phyloP scores from a whole-genome alignment of 2,113 vertebrate species.

The Menidia beryllina region DNA sequence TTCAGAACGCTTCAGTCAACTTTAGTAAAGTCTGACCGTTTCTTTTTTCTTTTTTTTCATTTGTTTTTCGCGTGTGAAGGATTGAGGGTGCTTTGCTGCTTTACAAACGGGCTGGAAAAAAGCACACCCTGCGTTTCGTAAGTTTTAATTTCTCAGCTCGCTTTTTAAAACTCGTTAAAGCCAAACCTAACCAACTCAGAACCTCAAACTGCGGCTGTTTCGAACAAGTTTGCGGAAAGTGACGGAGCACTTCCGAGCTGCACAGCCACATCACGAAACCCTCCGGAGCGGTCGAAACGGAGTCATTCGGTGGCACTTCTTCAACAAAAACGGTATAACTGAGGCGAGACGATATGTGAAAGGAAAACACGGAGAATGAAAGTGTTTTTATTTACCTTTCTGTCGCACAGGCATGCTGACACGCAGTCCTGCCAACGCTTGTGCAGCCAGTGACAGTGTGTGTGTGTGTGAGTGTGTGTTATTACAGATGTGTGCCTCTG shows the following conservation, averaged over 20 bases:
- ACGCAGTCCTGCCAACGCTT: slow-evolving; percentile 11
- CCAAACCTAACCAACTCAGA: neutral
- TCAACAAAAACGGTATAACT: too few relatives aligned
- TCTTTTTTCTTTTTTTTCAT: too few relatives aligned
- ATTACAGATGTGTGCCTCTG: slow-evolving; percentile 61
- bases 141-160: too few relatives aligned
- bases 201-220: neutral
- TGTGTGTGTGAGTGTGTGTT: too few relatives aligned
- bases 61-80: too few relatives aligned
- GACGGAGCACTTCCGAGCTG: neutral
- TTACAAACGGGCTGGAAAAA: too few relatives aligned
- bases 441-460: slow-evolving; percentile 15
- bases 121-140: too few relatives aligned
- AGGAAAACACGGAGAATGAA: neutral
- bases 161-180: too few relatives aligned
- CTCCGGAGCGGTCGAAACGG: neutral
- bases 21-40: fast-evolving
- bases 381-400: slow-evolving; percentile 61
- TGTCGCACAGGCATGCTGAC: slow-evolving; percentile 75
- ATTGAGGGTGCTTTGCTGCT: too few relatives aligned
- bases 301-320: neutral
- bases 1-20: neutral
- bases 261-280: neutral
- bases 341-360: too few relatives aligned
- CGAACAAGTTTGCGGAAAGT: neutral